A percentile compares a stretch with the other conserved stretches of the same genome.
These are phyloP conservation scores for Polietes domitor DNA, from an alignment of 2,888 invertebrate species.

Conservation along the genomic window DNA sequence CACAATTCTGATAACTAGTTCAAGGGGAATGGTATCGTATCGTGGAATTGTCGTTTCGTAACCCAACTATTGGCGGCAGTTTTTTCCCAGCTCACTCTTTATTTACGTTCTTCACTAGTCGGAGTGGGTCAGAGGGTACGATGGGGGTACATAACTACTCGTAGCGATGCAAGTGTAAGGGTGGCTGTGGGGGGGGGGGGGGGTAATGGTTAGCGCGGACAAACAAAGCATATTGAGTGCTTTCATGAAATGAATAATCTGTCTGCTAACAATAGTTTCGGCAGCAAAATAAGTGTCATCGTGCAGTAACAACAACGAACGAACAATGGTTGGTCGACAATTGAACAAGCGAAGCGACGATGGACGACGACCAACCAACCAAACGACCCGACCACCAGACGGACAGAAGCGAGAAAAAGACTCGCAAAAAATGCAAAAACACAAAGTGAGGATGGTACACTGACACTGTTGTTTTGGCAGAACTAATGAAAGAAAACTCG, in stretches of 20 bases:
- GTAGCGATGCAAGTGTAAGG: no score
- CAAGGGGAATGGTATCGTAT: neutral
- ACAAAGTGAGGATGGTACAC: neutral
- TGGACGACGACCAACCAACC: neutral
- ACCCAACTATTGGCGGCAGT: slow-evolving; percentile 12
- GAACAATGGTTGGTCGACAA: no score
- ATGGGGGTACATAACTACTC: no score
- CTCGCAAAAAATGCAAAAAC: slow-evolving; percentile 13
- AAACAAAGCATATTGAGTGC: neutral
- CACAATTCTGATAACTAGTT: slow-evolving; percentile 10
- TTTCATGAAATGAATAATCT: neutral
- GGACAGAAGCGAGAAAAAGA: neutral
- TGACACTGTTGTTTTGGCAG: slow-evolving; percentile 35
- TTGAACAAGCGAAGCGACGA: neutral
- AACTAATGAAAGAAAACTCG: slow-evolving; percentile 33
- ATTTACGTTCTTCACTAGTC: no score
- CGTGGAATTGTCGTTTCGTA: neutral
- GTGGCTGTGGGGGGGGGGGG: neutral
- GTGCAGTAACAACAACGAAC: slow-evolving; percentile 1
- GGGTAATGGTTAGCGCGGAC: neutral
- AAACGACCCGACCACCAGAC: neutral
- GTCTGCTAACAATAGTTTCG: neutral
- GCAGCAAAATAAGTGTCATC: slow-evolving; percentile 12
- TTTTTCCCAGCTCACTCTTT: neutral
- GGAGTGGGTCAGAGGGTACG: no score